Evolutionary conservation across 2,797 vertebrate genomes (phyloP), one percentile per base, ranked within the genome.

Genomic region (Leptodactylus fallax): DNA sequence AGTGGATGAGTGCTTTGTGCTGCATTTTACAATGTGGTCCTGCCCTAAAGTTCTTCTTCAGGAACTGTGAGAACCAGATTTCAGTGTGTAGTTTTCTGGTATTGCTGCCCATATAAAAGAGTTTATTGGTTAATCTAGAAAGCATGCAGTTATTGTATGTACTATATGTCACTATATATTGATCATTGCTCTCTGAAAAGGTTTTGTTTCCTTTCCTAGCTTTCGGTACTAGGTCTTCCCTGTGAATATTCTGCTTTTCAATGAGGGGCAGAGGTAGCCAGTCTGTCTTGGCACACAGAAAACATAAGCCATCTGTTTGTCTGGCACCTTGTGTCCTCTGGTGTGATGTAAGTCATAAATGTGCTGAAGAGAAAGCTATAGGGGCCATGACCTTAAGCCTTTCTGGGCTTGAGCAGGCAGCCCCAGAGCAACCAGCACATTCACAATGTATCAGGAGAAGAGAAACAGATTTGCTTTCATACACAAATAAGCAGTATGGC

Each of bases 281-380:
- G 83, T 27, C 87, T 72, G 27, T 25, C 76, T 85, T 88, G 87
- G 82, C 87, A 85, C 63, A 63, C 12, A 60, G 36, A 69, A 21
- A 84, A 85, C 74, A 71, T 45, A 69, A 79, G 65, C 87, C 87
- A 88, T 88, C 87, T 88, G 87, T 81, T 88, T 85, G 65, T 85
- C 87, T 88, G 82, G 77, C 87, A 88, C 83, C 83, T 88, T 74
- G 55, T 53, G 69, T 80, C 49, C 77, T 80, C 82, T 85, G 65
- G 82, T 85, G 76, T 85, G 67, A 74, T 85, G 82, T 79, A 79
- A 79, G 81, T 80, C 76, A 78, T 88, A 65, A 84, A 82, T 36
- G 65, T 67, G 80, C 61, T 81, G 47, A 63, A 67, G 60, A 87
- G 23, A 3, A 36, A 87, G 45, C 67, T 49, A 77, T 61, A 77